Base-by-base conservation (phyloP, 2,797 vertebrate species). In the Nannoperca australis region DNA sequence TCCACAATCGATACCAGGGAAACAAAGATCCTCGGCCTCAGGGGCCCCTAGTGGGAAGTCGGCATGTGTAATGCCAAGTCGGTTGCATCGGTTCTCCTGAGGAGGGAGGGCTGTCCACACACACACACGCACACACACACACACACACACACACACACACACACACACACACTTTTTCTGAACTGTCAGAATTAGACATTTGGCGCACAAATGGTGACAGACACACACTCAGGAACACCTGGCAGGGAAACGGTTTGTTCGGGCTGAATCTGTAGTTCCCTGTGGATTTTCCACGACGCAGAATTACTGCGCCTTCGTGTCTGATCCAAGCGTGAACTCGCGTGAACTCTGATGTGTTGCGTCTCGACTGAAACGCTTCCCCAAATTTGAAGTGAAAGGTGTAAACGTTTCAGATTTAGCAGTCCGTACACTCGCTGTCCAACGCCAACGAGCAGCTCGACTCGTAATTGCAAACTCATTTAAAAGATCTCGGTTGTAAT, bases 401-500 rank as follows among this genome's bases (percentile, higher is more conserved):
- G 36, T 73, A 84, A 87, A 90, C 81, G 67, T 76, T 79, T 18
- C 10, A 38, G 75, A 56, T 81, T 85, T 81, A 64, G 64, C 71
- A 68, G 85, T 79, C 75, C 3, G 49, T 8, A 3, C 17, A 20
- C 70, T 60, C 30, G 22, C 61, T 42, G 56, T 22, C 70, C 83
- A 91, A 92, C 79, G 82, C 81, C 89, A 84, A 73, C 54, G 20
- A 82, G 60, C 85, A 82, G 67, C 82, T 73, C 17, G 34, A n/a
- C 73, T 81, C 78, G 44, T 89, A 91, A 91, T 92, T 91, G 79
- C 76, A 83, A 87, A 89, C 83, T 91, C 83, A 87, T 93, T 92
- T 91, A 83, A 91, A 91, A 70, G 72, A 92, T 87, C 78, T 88
- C 55, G 1, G 58, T 80, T 81, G 88, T 81, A 82, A 88, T 92